Conservation (phyloP, 1,140 invertebrate genomes). For the Dendrolimus punctatus region DNA sequence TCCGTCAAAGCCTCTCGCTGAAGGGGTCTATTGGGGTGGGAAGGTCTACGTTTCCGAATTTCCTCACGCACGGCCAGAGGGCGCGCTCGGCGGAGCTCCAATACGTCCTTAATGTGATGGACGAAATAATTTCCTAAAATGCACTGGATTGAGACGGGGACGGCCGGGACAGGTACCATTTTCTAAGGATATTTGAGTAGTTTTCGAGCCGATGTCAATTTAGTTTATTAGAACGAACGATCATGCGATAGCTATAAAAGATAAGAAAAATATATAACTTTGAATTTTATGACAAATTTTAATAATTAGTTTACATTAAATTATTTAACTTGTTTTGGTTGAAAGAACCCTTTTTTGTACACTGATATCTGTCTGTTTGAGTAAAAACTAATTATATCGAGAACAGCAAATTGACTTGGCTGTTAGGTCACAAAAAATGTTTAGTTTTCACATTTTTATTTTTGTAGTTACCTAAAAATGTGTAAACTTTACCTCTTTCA, state of each 20-base stretch:
- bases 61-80: conserved; percentile 43
- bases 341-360: too few relatives aligned
- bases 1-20: conserved; percentile 18
- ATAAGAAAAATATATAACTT: too few relatives aligned
- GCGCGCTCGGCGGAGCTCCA: conserved; percentile 39
- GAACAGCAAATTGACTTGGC: too few relatives aligned
- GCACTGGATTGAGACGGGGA: conserved; percentile 38
- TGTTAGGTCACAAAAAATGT: too few relatives aligned
- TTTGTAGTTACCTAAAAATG: too few relatives aligned
- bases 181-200: conserved; percentile 36
- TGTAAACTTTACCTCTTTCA: too few relatives aligned
- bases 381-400: too few relatives aligned
- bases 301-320: too few relatives aligned
- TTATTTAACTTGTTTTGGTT: too few relatives aligned
- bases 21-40: conserved; percentile 7
- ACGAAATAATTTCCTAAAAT: conserved; percentile 53
- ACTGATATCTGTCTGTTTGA: too few relatives aligned
- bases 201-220: conserved; percentile 37
- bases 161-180: conserved; percentile 16
- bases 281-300: too few relatives aligned
- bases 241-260: neutral
- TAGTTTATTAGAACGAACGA: conserved; percentile 31
- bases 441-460: too few relatives aligned
- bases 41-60: conserved; percentile 20
- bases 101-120: conserved; percentile 44